These are phyloP conservation scores for Hirtodrosophila duncani DNA, from an alignment of 2,888 invertebrate species.

Conservation along the genomic window DNA sequence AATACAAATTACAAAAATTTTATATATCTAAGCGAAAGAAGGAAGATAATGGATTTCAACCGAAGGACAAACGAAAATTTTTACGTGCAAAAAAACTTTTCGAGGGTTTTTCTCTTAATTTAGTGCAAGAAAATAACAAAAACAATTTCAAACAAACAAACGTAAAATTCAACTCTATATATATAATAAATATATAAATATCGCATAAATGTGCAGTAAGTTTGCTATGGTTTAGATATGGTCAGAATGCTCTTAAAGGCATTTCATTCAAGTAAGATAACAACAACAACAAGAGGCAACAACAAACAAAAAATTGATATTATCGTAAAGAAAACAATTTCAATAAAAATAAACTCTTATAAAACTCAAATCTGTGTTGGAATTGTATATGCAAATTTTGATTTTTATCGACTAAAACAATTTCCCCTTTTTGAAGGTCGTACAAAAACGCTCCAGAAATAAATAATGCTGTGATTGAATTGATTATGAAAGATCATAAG, in stretches of 20 bases:
- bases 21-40: conserved; percentile 44
- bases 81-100: conserved; percentile 45
- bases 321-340: conserved; percentile 66
- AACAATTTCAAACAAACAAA: conserved; percentile 18
- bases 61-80: conserved; percentile 41
- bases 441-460: too few species aligned
- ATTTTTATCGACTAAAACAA: too few species aligned
- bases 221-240: conserved; percentile 49
- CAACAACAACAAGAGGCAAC: conserved; percentile 19
- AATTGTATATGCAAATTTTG: too few species aligned
- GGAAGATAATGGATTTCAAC: conserved; percentile 19
- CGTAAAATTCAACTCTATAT: conserved; percentile 36
- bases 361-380: conserved; percentile 27
- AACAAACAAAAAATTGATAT: conserved; percentile 53
- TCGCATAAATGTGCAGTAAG: conserved; percentile 52
- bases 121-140: conserved; percentile 25
- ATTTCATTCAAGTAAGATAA: conserved; percentile 25
- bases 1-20: conserved; percentile 31
- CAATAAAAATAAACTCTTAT: conserved; percentile 67
- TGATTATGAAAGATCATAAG: too few species aligned
- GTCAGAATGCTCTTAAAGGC: conserved; percentile 22
- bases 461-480: too few species aligned
- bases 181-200: conserved; percentile 26
- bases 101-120: conserved; percentile 31
- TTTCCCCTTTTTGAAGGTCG: too few species aligned